Base-by-base conservation (phyloP, 2,113 vertebrate species). In the Lophius piscatorius region DNA sequence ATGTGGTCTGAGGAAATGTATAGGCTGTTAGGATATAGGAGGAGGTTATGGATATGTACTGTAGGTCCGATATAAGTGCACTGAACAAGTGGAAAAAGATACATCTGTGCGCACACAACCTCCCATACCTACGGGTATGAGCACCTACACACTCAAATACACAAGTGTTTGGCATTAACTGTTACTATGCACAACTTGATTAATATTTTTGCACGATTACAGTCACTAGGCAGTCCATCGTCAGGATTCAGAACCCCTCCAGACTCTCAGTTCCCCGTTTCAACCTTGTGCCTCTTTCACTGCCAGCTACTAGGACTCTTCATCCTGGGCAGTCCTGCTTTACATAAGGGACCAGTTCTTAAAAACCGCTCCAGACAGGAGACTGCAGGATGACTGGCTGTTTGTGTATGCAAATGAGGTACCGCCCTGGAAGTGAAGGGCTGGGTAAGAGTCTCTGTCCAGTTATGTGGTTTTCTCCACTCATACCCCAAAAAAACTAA, bases 51-150 rank as follows among this genome's bases (percentile, higher is more conserved):
- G 44, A 42, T 72, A 63, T 82, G 74, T 85, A 74, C 64, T 70
- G 45, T 87, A 88, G 87, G 86, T 90, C 80, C 80, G 56, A 84
- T 75, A 83, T 86, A 86, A 89, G 83, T 87, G 87, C 85, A 88
- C 82, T 83, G 78, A 82, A 88, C 65, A 70, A 80, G 77, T 76
- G 83, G 71, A 73, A 80, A 82, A 82, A 71, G 54, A 78, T 76
- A 84, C 72, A 76, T 75, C 55, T 77, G 70, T 81, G 76, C 72
- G 69, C 74, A 61, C 66, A 48, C 70, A 62, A 22, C 46, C 72
- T 58, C 68, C 63, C 70, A 75, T 52, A 67, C 70, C 48, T 14
- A 70, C 71, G 65, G 38, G 63, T 74, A 72, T 49, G 46, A 72
- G 56, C 55, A 75, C 59, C 9, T 75, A 63, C 26, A 67, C 64